Evolutionary conservation across 2,113 vertebrate genomes (phyloP).

Genomic region (mouse (Mus musculus)): GRCm39 chrX:128353501-128354000

Average conservation of each 20-base stretch:
- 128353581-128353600: slow-evolving; percentile 46
- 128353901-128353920: slow-evolving; percentile 76
- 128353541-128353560: slow-evolving; percentile 49
- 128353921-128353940: slow-evolving; percentile 79
- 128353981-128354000: slow-evolving; percentile 77
- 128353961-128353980: slow-evolving; percentile 65
- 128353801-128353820: slow-evolving; percentile 51
- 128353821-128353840: slow-evolving; percentile 69
- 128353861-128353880: slow-evolving; percentile 76
- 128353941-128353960: slow-evolving; percentile 67
- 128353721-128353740: slow-evolving; percentile 54
- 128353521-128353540: slow-evolving; percentile 41
- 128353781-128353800: slow-evolving; percentile 69
- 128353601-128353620: slow-evolving; percentile 42
- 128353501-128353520: slow-evolving; percentile 60
- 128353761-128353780: slow-evolving; percentile 63
- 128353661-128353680: slow-evolving; percentile 55
- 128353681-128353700: slow-evolving; percentile 45
- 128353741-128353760: slow-evolving; percentile 50
- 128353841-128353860: slow-evolving; percentile 75
- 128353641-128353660: slow-evolving; percentile 38
- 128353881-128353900: slow-evolving; percentile 77
- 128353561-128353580: slow-evolving; percentile 1
- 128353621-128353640: slow-evolving; percentile 46
- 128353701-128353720: slow-evolving; percentile 29